Base-by-base conservation (phyloP, 2,797 vertebrate genomes). In the Sciaenops ocellatus region DNA sequence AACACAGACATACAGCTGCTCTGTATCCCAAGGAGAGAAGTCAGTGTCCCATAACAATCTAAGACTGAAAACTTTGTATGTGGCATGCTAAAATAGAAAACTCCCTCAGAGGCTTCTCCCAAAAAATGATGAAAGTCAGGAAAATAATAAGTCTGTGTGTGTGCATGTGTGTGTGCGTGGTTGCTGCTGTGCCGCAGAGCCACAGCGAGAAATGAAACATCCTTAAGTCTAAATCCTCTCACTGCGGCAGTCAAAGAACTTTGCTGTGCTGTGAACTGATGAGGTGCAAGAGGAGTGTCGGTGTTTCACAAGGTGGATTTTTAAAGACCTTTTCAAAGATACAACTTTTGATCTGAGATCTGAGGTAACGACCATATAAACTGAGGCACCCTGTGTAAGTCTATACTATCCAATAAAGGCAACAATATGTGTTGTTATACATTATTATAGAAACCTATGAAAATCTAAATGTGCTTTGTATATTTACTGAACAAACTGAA, bases 201-300 rank as follows among this genome's bases (percentile, higher is more conserved):
- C 24, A 11, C 38, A 73, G 24, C 17, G 46, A 63, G 30, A 73
- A 11, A 73, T 46, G 42, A 73, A 64, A 64, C 57, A 30, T 17
- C 46, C 47, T 60, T 28, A 50, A 60, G 46, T 50, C 60, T 44
- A 41, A 38, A 50, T 13, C 24, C 13, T 42, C 16, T 38, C 5
- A 1, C 28, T 59, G 42, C 5, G 8, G 9, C 44, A 34, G 55
- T 18, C 15, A 69, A 28, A 22, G 38, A 56, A 18, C 22, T 34
- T 44, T 20, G 22, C 57, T 63, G 34, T 38, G 60, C 60, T 62
- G 41, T 17, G 60, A 46, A 26, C 26, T 46, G 55, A 46, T 68
- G 47, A 41, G 15, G 22, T 55, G 18, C 42, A 34, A 30, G 24
- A 59, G 12, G 24, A 65, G 50, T 7, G 50, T 26, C 15, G 18